Conservation (phyloP, 2,888 invertebrate genomes). For the Limnephilus rhombicus region DNA sequence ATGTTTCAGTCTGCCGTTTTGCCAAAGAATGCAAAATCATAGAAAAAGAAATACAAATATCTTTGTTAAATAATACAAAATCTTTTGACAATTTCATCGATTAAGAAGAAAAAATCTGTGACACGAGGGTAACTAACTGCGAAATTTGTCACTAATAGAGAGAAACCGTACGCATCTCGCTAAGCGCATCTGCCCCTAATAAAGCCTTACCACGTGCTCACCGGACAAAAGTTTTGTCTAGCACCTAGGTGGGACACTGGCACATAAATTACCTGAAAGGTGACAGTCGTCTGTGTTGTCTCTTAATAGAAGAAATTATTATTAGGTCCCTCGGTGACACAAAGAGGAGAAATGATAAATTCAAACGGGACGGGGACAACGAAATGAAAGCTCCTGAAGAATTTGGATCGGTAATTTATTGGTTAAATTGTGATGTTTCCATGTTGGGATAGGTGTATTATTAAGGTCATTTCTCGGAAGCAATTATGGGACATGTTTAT, state of each 20-base stretch:
- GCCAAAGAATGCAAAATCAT: neutral
- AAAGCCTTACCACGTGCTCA: slow-evolving; percentile 59
- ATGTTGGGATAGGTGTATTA: neutral
- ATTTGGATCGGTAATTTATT: slow-evolving; percentile 20
- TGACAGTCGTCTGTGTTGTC: slow-evolving; percentile 52
- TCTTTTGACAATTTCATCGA: neutral
- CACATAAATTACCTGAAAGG: slow-evolving; percentile 64
- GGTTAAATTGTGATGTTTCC: slow-evolving; percentile 34
- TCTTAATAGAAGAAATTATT: slow-evolving; percentile 50
- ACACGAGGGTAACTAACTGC: slow-evolving; percentile 46
- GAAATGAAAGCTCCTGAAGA: slow-evolving; percentile 7
- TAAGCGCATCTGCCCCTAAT: slow-evolving; percentile 56
- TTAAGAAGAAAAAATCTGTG: neutral
- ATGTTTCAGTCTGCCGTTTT: too few species aligned
- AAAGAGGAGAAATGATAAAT: slow-evolving; percentile 40
- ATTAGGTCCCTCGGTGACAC: slow-evolving; percentile 44
- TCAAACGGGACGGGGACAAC: neutral
- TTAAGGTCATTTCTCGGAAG: neutral
- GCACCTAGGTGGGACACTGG: neutral
- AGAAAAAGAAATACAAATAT: neutral
- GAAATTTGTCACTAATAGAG: slow-evolving; percentile 61
- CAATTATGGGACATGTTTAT: neutral
- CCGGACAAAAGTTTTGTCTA: slow-evolving; percentile 50
- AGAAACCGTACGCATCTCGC: slow-evolving; percentile 12
- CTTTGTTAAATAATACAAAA: neutral